A percentile compares a stretch with the other conserved stretches of the same genome.
Evolutionary conservation across 2,797 vertebrate genomes (phyloP).

Genomic region (Setipinna tenuifilis): DNA sequence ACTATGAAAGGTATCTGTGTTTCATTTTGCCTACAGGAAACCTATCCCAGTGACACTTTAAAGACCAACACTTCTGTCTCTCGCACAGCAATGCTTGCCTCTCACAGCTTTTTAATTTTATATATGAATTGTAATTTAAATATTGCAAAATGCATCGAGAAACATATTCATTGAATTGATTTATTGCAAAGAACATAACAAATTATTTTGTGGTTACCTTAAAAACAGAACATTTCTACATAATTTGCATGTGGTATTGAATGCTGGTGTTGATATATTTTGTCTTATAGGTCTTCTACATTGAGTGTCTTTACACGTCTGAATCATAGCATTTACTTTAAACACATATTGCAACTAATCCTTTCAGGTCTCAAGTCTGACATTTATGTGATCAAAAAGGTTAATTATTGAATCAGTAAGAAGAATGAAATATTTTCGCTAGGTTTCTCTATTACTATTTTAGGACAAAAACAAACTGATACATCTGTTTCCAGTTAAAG

Average conservation of each 20-base stretch:
- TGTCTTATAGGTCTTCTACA: background rate
- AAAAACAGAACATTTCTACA: background rate
- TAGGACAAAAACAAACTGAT: background rate
- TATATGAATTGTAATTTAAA: background rate
- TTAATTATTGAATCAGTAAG: background rate
- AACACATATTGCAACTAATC: too few species aligned
- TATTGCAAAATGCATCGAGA: background rate
- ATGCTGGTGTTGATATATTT: background rate
- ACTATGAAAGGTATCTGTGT: slow-evolving; percentile 50
- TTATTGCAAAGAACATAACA: background rate
- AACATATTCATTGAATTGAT: background rate
- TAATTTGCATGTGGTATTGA: background rate
- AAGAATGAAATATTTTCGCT: background rate
- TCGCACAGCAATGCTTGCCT: background rate
- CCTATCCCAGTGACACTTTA: background rate
- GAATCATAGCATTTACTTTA: too few species aligned
- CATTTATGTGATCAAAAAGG: background rate
- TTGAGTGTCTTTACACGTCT: too few species aligned
- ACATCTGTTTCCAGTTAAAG: slow-evolving; percentile 23
- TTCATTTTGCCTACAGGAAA: slow-evolving; percentile 40
- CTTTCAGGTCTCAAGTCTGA: background rate
- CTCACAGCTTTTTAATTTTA: background rate
- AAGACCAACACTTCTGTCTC: background rate
- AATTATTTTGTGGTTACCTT: background rate
- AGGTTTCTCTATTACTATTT: slow-evolving; percentile 19